phyloP scores from a whole-genome alignment of 1,140 invertebrate species.

The Drosophila nikananu region DNA sequence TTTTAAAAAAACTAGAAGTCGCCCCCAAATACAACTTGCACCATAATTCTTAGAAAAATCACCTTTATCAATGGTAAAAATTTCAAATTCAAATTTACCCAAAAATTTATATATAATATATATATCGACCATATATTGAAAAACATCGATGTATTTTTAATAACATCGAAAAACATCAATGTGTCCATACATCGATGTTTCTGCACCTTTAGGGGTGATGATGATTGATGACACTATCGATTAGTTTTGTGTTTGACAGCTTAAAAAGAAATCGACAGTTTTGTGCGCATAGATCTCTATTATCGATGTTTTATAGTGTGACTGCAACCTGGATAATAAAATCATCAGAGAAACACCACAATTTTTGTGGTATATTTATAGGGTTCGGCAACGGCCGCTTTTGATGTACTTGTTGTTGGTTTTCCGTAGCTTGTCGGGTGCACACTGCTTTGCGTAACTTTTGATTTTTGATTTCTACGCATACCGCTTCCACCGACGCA shows the following conservation, averaged over 20 bases:
- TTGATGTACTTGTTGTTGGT: slow-evolving; percentile 24
- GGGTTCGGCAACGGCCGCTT: neutral
- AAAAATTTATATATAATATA: too few relatives aligned
- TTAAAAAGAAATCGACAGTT: neutral
- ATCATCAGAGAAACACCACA: neutral
- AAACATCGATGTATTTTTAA: too few relatives aligned
- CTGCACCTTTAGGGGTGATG: too few relatives aligned
- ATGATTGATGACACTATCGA: neutral
- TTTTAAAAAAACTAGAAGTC: too few relatives aligned
- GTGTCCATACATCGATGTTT: too few relatives aligned
- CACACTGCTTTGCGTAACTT: slow-evolving; percentile 51
- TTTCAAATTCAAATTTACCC: too few relatives aligned
- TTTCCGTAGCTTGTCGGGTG: slow-evolving; percentile 18
- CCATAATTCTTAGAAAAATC: too few relatives aligned
- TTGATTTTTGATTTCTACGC: slow-evolving; percentile 38
- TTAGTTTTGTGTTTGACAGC: neutral
- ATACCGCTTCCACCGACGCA: slow-evolving; percentile 9
- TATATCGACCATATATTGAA: too few relatives aligned
- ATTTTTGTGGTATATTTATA: neutral
- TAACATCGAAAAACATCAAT: too few relatives aligned
- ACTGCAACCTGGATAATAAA: neutral
- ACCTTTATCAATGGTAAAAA: too few relatives aligned
- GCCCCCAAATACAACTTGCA: too few relatives aligned
- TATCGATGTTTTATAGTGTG: neutral
- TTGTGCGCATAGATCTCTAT: neutral